Conservation (phyloP, 2,888 invertebrate genomes). For the Bembecia ichneumoniformis region DNA sequence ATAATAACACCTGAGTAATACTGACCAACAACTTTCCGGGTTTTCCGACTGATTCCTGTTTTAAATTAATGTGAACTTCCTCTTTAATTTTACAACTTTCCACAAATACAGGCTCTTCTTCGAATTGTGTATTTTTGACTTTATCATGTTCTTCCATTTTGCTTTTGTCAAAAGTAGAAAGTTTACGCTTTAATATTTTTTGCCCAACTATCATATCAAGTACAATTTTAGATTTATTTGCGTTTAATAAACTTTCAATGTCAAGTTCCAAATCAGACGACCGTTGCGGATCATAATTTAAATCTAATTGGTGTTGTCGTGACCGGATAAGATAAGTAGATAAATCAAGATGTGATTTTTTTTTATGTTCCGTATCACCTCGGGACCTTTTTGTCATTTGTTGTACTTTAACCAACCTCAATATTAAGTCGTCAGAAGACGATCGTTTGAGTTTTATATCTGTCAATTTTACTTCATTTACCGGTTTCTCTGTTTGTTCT, state of each 20-base stretch:
- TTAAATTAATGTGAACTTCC: background rate
- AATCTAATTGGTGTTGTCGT: conserved; percentile 10
- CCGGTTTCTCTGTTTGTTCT: conserved; percentile 6
- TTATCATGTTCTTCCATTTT: conserved; percentile 9
- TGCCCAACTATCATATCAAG: conserved; percentile 35
- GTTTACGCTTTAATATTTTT: conserved; percentile 30
- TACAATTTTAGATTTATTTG: conserved; percentile 10
- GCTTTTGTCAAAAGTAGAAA: conserved; percentile 11
- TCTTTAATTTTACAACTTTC: background rate
- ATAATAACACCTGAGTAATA: background rate
- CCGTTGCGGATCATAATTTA: conserved; percentile 15
- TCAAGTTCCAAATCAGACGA: conserved; percentile 27
- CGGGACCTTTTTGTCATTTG: conserved; percentile 12
- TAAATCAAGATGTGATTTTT: conserved; percentile 3
- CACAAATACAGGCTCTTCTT: conserved; percentile 8
- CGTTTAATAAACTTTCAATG: conserved; percentile 15
- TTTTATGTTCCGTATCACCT: conserved; percentile 3
- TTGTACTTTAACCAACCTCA: conserved; percentile 26
- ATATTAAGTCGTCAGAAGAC: conserved; percentile 25
- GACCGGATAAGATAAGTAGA: background rate
- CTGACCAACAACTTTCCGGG: too few relatives aligned
- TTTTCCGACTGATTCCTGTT: background rate
- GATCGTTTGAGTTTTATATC: conserved; percentile 17
- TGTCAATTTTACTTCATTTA: conserved; percentile 12
- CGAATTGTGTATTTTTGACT: background rate